Evolutionary conservation across 2,113 vertebrate species (phyloP), one percentile per base, ranked within the genome.

Genomic region (Mola mola): DNA sequence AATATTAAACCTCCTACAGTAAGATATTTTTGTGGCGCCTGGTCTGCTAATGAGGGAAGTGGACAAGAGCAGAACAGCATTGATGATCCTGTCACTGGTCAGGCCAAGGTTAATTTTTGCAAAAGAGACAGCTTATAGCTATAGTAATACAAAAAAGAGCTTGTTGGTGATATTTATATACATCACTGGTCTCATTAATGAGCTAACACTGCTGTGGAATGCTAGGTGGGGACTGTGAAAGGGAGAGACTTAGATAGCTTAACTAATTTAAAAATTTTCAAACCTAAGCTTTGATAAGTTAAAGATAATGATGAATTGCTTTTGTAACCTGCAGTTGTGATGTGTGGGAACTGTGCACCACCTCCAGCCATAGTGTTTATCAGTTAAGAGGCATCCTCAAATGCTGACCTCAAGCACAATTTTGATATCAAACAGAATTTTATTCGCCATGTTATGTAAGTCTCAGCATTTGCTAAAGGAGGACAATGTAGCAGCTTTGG

Each of bases 111-210:
- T 75, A 17, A 47, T 38, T 65, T 52, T 60, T 29, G n/a, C n/a
- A 59, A 58, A 65, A 11, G 41, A 44, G 29, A 40, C 25, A 28
- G 70, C 78, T 81, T 66, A 2, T 13, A 75, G 82, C 78, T 17
- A 24, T 65, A 24, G 38, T 65, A 61, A 49, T 52, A 42, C 31
- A 59, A 64, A 85, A 77, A 71, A 82, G 38, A 84, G 75, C 57
- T 78, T 78, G 67, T 72, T 78, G 70, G 58, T 62, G 52, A 52
- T 69, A 73, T 85, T 83, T 76, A 76, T 72, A 78, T 65, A 67
- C 78, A 75, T 58, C 67, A 82, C 15, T 66, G 72, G 63, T 33
- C 34, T 72, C 57, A 38, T 67, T 77, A 82, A 77, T 49, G 53
- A 76, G 10, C 66, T 68, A 40, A 71, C 70, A 46, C 6, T 28